phyloP scores from a whole-genome alignment of 92 coral and sea anemone species.

The Porites lobata region DNA sequence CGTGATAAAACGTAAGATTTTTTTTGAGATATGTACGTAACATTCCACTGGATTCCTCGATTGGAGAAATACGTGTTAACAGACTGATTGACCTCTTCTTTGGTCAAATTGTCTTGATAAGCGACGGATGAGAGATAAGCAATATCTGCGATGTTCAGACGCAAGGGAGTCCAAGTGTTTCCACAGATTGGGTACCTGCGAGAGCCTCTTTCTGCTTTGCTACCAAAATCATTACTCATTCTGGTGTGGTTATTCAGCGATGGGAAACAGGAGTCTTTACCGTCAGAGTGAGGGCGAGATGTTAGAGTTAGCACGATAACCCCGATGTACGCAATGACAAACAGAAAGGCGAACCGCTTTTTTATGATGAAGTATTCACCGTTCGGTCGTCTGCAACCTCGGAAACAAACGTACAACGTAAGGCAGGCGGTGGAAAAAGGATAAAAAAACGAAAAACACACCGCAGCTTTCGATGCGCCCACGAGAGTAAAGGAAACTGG shows the following conservation, averaged over 20 bases:
- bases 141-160: slow-evolving; percentile 67
- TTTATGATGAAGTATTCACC: slow-evolving; percentile 66
- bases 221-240: neutral
- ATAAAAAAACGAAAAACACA: slow-evolving; percentile 75
- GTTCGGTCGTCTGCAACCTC: slow-evolving; percentile 66
- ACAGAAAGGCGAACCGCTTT: slow-evolving; percentile 49
- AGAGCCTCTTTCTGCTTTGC: neutral
- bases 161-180: slow-evolving; percentile 64
- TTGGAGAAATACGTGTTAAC: slow-evolving; percentile 58
- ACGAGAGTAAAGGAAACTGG: slow-evolving; percentile 75
- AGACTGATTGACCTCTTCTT: slow-evolving; percentile 3
- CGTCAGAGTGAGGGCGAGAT: slow-evolving; percentile 46
- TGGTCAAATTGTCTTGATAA: slow-evolving; percentile 49
- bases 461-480: slow-evolving; percentile 59
- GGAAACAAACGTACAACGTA: slow-evolving; percentile 49
- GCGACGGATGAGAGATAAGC: slow-evolving; percentile 75
- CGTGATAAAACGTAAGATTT: slow-evolving; percentile 75
- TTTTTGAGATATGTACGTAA: slow-evolving; percentile 35
- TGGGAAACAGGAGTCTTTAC: slow-evolving; percentile 64
- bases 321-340: slow-evolving; percentile 44
- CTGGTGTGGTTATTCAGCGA: slow-evolving; percentile 23
- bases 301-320: slow-evolving; percentile 45
- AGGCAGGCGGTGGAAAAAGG: slow-evolving; percentile 70
- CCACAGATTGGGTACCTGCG: slow-evolving; percentile 76
- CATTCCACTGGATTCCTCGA: slow-evolving; percentile 57